Base-by-base conservation (phyloP, 2,888 invertebrate genomes). In the Merodon equestris region DNA sequence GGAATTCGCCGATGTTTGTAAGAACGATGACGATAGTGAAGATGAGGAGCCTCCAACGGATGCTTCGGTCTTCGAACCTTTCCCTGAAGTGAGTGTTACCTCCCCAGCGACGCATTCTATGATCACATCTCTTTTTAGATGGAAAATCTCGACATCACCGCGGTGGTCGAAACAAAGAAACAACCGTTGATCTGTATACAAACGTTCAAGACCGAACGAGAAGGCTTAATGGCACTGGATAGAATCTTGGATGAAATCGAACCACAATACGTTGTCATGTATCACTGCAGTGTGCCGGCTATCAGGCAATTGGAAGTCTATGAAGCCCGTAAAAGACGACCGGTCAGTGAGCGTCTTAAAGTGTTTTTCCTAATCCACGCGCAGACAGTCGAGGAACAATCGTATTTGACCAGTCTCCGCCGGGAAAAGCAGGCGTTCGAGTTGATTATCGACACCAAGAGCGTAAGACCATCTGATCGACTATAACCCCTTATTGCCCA, bases 401-500 rank as follows among this genome's bases (percentile, higher is more conserved):
- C 96, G 1, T 99, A 98, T 89, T 91, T 99, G 38, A 97, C 97
- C 0, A 92, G 95, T 0, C 90, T 99, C 66, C 91, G 96, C 81
- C 92, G 95, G 77, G 99, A 99, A 89, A 99, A 98, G 87, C 93
- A 95, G 85, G 96, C 98, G 0, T 99, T 99, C 88, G 98, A 99
- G 86, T 91, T 92, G 83, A 91, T 99, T 44, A 98, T 99, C 83
- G 93, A 94, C 86, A 95, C 96, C 27, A 99, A 98, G 91, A 94
- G 95, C 84, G 97, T 97, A 89, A 91, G 92, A 47, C 1, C 5
- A 0, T 18, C 19, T 50, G n/a, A n/a, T n/a, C n/a, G n/a, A n/a
- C n/a, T n/a, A n/a, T n/a, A n/a, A n/a, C n/a, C n/a, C 27, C 7
- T 12, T 51, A n/a, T 1, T 1, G 10, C 57, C 54, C 38, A 9